Conservation (phyloP, 2,113 vertebrate species). For the Etia nguti region DNA sequence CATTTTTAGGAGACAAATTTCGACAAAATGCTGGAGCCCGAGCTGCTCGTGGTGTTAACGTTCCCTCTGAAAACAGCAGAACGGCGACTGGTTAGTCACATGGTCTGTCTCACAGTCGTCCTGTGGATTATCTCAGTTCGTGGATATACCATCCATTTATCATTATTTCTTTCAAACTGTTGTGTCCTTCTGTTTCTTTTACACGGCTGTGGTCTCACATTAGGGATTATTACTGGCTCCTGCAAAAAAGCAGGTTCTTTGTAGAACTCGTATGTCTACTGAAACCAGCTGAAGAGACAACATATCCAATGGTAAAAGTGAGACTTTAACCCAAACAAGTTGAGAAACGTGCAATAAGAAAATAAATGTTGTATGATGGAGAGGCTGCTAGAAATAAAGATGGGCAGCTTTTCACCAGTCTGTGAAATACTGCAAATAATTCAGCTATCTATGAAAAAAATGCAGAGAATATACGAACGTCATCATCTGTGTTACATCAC, state of each 20-base stretch:
- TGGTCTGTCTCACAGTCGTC: not conserved
- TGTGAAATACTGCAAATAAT: not conserved
- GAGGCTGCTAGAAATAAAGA: not conserved
- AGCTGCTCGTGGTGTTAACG: not conserved
- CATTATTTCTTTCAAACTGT: not conserved
- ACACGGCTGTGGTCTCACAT: not conserved
- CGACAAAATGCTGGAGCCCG: not conserved
- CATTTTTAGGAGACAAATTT: not conserved
- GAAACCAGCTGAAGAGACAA: not conserved
- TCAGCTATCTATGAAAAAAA: not conserved
- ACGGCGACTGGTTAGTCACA: not conserved
- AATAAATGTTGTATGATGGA: not conserved
- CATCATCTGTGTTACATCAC: not conserved
- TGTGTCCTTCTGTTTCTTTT: not conserved
- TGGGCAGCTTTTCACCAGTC: not conserved
- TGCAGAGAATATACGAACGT: not conserved
- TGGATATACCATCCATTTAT: not conserved
- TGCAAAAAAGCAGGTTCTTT: not conserved
- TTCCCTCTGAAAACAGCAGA: not conserved
- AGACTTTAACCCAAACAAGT: not conserved
- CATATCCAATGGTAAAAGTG: not conserved
- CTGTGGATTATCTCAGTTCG: not conserved
- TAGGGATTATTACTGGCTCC: not conserved
- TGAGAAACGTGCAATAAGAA: not conserved
- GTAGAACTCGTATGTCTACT: accelerated